These are phyloP conservation scores for Epizoanthus fatuus DNA, from an alignment of 92 coral and sea anemone species.

Conservation along the genomic window DNA sequence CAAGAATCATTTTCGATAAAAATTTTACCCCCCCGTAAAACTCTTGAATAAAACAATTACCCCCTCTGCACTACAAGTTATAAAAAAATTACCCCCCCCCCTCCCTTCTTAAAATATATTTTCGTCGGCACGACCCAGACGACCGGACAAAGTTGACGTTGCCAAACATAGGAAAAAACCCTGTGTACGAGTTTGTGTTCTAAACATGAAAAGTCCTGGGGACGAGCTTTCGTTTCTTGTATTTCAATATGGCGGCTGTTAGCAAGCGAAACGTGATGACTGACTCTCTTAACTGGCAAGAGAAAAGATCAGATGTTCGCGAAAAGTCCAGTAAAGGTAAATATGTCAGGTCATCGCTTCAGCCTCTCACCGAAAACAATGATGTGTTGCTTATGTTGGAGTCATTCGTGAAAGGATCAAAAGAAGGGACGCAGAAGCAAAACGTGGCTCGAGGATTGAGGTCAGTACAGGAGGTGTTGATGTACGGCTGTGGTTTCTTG, in stretches of 20 bases:
- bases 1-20: no score
- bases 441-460: constrained; percentile 29
- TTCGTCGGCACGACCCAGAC: not conserved
- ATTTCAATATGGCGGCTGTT: not conserved
- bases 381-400: no score
- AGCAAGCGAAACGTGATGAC: not conserved
- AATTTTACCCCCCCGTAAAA: no score
- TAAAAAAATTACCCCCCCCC: not conserved
- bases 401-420: no score
- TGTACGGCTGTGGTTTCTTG: constrained; percentile 43
- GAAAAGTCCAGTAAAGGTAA: not conserved
- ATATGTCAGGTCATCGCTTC: not conserved
- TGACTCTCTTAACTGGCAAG: not conserved
- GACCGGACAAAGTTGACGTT: not conserved
- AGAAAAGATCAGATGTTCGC: not conserved
- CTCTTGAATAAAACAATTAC: no score
- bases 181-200: not conserved
- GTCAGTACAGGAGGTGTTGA: constrained; percentile 55
- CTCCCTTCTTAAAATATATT: not conserved
- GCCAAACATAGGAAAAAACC: not conserved
- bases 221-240: not conserved
- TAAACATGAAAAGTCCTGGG: not conserved
- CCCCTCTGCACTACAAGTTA: no score
- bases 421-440: no score
- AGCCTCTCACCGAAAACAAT: not conserved